Conservation (phyloP, 2,888 invertebrate species). For the Trachelus iudaicus region DNA sequence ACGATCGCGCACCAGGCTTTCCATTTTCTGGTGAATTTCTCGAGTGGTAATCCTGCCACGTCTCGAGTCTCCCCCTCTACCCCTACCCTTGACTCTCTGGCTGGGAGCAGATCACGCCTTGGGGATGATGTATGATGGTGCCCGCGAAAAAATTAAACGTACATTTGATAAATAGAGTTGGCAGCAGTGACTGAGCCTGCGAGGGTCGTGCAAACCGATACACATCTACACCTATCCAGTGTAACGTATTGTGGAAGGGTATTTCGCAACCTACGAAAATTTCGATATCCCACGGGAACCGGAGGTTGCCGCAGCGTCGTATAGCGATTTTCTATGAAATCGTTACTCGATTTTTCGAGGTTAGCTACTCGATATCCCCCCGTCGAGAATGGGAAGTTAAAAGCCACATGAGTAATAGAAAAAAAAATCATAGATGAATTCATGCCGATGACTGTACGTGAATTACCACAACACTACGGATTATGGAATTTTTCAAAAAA, state of each 20-base stretch:
- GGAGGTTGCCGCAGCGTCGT: background rate
- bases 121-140: slow-evolving; percentile 59
- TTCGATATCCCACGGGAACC: slow-evolving; percentile 40
- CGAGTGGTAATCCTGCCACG: slow-evolving; percentile 58
- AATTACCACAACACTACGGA: background rate
- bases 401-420: background rate
- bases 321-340: background rate
- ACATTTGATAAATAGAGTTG: slow-evolving; percentile 62
- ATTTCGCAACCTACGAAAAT: slow-evolving; percentile 23
- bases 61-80: slow-evolving; percentile 25
- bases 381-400: background rate
- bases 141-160: slow-evolving; percentile 62
- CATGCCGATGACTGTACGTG: background rate
- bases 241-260: background rate
- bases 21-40: slow-evolving; percentile 50
- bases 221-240: background rate
- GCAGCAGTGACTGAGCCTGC: slow-evolving; percentile 32
- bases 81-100: background rate
- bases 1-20: slow-evolving; percentile 20
- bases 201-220: slow-evolving; percentile 6
- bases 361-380: background rate
- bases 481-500: background rate
- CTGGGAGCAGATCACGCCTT: slow-evolving; percentile 49
- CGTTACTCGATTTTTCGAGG: background rate
- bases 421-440: background rate